A percentile compares a stretch with the other conserved stretches of the same genome.
phyloP scores from a whole-genome alignment of 2,797 vertebrate species.

The Aplochiton taeniatus region DNA sequence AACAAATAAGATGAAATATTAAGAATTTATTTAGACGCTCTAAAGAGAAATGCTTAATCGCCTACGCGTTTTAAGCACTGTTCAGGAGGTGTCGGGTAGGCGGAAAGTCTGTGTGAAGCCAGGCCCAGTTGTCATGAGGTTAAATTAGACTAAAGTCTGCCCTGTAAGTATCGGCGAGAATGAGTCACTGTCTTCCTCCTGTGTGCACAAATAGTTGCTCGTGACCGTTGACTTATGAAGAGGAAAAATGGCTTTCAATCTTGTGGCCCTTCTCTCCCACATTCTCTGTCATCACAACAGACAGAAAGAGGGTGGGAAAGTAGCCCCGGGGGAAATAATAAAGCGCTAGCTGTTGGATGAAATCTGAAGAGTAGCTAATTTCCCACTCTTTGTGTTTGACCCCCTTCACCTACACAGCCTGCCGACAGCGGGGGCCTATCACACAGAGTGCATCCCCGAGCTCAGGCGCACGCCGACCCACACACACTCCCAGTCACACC shows the following conservation, averaged over 20 bases:
- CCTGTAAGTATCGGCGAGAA: neutral
- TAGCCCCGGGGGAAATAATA: constrained; percentile 23
- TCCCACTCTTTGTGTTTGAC: constrained; percentile 17
- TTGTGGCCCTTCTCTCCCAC: neutral
- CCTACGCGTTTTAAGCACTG: too few relatives aligned
- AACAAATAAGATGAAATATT: constrained; percentile 13
- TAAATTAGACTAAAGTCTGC: too few relatives aligned
- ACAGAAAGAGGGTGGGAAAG: neutral
- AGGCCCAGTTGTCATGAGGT: too few relatives aligned
- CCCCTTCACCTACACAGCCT: constrained; percentile 6
- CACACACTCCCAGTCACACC: neutral
- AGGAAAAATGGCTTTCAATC: constrained; percentile 16
- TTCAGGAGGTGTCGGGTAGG: too few relatives aligned
- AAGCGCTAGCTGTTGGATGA: constrained; percentile 9
- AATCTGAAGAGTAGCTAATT: constrained; percentile 25
- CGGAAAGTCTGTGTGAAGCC: too few relatives aligned
- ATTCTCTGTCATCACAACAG: constrained; percentile 18
- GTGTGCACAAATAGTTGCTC: constrained; percentile 9
- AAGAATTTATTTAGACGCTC: too few relatives aligned
- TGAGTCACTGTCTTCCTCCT: constrained; percentile 4
- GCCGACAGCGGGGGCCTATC: constrained; percentile 4
- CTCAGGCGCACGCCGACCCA: neutral
- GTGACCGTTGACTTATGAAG: constrained; percentile 4
- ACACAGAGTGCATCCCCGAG: neutral
- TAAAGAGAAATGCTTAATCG: too few relatives aligned